Base-by-base conservation (phyloP, 2,888 invertebrate species). In the Ophion obscuratus region DNA sequence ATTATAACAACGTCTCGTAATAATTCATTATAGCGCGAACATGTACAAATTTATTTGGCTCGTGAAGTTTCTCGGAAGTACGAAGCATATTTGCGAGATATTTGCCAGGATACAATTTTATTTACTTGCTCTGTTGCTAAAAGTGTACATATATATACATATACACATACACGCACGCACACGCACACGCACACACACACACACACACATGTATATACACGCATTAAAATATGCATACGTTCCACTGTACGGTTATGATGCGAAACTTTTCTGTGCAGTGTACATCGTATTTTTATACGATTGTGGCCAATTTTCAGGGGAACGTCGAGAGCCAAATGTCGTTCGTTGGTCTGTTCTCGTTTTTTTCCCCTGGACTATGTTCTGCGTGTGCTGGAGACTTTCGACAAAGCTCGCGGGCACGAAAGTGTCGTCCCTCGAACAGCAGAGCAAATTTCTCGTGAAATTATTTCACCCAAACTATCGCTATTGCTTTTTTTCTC, bases 391-490 rank as follows among this genome's bases (percentile, higher is more conserved):
- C 36, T 20, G 36, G 11, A 14, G 31, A 71, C 53, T 66, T 66
- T 66, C n/a, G 6, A 57, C n/a, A 57, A 71, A 71, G 17, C 11
- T 17, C 27, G 53, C 27, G 71, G 36, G 31, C 27, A 74, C 17
- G 17, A 40, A 61, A 61, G 40, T 59, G 40, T 40, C 36, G 44
- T 40, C 61, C 74, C 36, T 40, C n/a, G 61, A 40, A 74, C 74
- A 75, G 64, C 64, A 64, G 47, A 44, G 61, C 44, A 53, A 75
- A 64, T 68, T 75, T 81, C 27, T 31, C 47, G 70, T 7, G 10
- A 62, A 70, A 82, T 82, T 70, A 62, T 66, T 76, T 82, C 68
- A 40, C 20, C 62, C 36, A 47, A 36, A n/a, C 14, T 44, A 10
- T 7, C 10, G 40, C 2, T 68, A 24, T 17, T 44, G 67, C 40